These are phyloP conservation scores for Odontomyia ornata DNA, from an alignment of 2,888 invertebrate genomes.

Conservation along the genomic window DNA sequence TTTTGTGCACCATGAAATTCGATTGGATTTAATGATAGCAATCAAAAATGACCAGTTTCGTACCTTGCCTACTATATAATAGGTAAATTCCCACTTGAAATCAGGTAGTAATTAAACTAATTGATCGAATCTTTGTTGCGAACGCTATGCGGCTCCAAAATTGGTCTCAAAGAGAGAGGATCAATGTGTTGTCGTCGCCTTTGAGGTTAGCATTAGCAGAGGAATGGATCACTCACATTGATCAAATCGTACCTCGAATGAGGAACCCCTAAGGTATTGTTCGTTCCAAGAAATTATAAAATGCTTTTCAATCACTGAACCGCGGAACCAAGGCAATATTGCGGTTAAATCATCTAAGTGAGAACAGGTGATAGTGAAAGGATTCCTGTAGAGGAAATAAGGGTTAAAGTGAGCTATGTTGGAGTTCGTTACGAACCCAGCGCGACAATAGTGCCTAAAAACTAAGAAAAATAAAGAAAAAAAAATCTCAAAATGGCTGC, in stretches of 20 bases:
- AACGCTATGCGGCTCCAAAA: not conserved
- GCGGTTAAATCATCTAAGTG: not conserved
- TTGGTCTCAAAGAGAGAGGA: constrained; percentile 22
- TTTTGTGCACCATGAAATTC: constrained; percentile 7
- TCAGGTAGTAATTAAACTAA: constrained; percentile 33
- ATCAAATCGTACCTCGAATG: not conserved
- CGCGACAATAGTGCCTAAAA: no score
- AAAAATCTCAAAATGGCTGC: no score
- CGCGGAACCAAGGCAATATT: not conserved
- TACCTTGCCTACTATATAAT: not conserved
- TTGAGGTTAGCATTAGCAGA: constrained; percentile 4
- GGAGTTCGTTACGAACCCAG: no score
- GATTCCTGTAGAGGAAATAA: not conserved
- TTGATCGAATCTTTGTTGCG: constrained; percentile 17
- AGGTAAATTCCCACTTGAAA: constrained; percentile 35
- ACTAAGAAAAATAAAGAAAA: no score
- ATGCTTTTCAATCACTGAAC: not conserved
- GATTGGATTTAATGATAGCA: constrained; percentile 28
- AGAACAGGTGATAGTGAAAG: constrained; percentile 10
- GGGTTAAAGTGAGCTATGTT: not conserved
- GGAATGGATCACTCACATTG: not conserved
- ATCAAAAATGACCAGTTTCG: constrained; percentile 9
- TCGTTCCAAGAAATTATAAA: not conserved
- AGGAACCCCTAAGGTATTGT: constrained; percentile 11
- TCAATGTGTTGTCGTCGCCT: not conserved